Evolutionary conservation across 1,140 invertebrate genomes (phyloP).

Genomic region (Episyrphus balteatus): DNA sequence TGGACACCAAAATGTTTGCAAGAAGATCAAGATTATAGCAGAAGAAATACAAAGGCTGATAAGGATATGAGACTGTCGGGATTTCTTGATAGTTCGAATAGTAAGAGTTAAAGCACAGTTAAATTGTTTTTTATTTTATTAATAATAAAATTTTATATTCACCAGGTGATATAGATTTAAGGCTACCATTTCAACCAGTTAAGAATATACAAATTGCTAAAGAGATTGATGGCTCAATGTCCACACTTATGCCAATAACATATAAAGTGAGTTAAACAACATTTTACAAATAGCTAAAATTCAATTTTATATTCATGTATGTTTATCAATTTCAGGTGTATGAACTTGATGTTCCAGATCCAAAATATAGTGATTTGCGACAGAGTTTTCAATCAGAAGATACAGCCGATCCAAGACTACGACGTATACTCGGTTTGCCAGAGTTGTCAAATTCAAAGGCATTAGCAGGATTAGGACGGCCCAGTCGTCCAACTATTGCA

Average conservation of each 20-base stretch:
- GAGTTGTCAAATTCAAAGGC: conserved; percentile 10
- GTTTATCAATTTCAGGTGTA: conserved; percentile 18
- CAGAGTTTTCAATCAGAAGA: conserved; percentile 56
- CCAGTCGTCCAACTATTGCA: conserved; percentile 2
- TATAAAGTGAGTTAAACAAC: conserved; percentile 51
- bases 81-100: not conserved
- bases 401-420: conserved; percentile 55
- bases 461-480: no score
- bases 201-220: conserved; percentile 68
- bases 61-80: conserved; percentile 9
- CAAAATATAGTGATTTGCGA: conserved; percentile 62
- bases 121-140: not conserved
- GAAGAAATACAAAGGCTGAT: conserved; percentile 6
- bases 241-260: conserved; percentile 57
- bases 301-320: not conserved
- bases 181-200: conserved; percentile 66
- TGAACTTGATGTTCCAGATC: conserved; percentile 55
- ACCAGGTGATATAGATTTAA: conserved; percentile 59
- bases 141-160: conserved; percentile 8
- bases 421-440: conserved; percentile 54
- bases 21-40: conserved; percentile 9
- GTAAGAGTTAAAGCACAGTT: not conserved
- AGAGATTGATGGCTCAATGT: conserved; percentile 72
- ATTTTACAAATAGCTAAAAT: no score
- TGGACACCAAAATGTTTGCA: conserved; percentile 8